Conservation (phyloP, 2,113 vertebrate genomes). For the Dipodomys stephensi region DNA sequence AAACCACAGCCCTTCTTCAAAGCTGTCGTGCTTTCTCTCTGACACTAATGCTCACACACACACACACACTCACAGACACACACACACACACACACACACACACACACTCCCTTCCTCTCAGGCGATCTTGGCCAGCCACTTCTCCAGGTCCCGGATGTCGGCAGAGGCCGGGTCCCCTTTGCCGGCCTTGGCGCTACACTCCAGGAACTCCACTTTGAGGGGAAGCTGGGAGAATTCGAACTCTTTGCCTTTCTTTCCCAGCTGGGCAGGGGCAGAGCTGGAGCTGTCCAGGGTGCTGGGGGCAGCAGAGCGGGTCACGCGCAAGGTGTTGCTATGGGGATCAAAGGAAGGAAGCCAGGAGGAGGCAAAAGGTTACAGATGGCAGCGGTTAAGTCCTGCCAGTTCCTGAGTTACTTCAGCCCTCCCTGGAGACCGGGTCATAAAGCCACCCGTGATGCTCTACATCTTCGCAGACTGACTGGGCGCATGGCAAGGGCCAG, state of each 20-base stretch:
- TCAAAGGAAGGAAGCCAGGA: not conserved
- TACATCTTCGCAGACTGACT: not conserved
- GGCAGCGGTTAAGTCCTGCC: not conserved
- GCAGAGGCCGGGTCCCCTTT: slow-evolving; percentile 89
- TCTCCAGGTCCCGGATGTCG: slow-evolving; percentile 91
- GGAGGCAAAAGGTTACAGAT: not conserved
- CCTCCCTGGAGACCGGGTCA: not conserved
- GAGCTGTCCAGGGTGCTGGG: slow-evolving; percentile 94
- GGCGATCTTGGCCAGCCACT: slow-evolving; percentile 90
- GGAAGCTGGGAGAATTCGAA: slow-evolving; percentile 97
- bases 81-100: not conserved
- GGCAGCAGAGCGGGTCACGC: slow-evolving; percentile 94
- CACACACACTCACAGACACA: not conserved
- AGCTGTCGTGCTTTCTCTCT: not conserved
- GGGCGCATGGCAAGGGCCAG: not conserved
- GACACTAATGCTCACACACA: no score
- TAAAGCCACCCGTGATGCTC: not conserved
- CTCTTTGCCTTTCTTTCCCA: slow-evolving; percentile 97
- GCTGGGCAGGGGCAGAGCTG: slow-evolving; percentile 84
- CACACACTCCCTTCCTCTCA: slow-evolving; percentile 77
- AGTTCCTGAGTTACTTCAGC: not conserved
- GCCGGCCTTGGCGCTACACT: slow-evolving; percentile 93
- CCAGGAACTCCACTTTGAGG: slow-evolving; percentile 95
- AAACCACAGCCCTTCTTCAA: not conserved
- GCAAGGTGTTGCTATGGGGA: slow-evolving; percentile 92